These are phyloP conservation scores for Watersipora subatra DNA, from an alignment of 1,140 invertebrate genomes.

Conservation along the genomic window DNA sequence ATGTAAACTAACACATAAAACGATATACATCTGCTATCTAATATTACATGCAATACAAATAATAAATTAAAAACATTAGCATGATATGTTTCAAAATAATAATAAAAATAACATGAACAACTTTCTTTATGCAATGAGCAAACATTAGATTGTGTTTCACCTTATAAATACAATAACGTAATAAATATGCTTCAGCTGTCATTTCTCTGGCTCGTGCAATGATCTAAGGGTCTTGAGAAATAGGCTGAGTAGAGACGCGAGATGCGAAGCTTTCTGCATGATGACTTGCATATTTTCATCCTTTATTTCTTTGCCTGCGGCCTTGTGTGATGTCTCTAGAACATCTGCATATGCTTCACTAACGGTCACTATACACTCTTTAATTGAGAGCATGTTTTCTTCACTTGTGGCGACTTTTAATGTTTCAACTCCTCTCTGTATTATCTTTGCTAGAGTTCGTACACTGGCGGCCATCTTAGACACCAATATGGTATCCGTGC, in stretches of 20 bases:
- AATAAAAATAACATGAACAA: no score
- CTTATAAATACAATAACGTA: no score
- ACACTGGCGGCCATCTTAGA: slow-evolving; percentile 30
- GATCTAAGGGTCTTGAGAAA: slow-evolving; percentile 53
- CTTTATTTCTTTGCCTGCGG: slow-evolving; percentile 17
- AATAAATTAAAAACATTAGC: no score
- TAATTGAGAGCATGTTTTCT: slow-evolving; percentile 58
- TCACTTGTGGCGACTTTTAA: slow-evolving; percentile 49
- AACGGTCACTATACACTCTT: slow-evolving; percentile 60
- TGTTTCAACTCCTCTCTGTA: slow-evolving; percentile 31
- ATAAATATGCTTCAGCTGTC: neutral
- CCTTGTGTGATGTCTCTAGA: slow-evolving; percentile 25
- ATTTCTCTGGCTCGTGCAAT: neutral
- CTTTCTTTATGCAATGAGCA: no score
- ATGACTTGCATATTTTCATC: slow-evolving; percentile 37
- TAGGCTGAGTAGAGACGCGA: slow-evolving; percentile 62
- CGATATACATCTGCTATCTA: no score
- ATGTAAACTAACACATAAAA: no score
- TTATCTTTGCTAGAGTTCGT: slow-evolving; percentile 7
- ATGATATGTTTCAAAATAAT: no score
- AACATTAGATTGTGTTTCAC: no score
- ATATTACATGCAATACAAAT: no score
- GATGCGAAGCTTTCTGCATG: slow-evolving; percentile 55
- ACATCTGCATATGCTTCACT: slow-evolving; percentile 52
- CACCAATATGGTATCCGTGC: slow-evolving; percentile 32